Percentiles rank a stretch among this genome's conserved stretches.
Evolutionary conservation across 2,888 invertebrate species (phyloP).

Genomic region (Ramazzottius varieornatus): DNA sequence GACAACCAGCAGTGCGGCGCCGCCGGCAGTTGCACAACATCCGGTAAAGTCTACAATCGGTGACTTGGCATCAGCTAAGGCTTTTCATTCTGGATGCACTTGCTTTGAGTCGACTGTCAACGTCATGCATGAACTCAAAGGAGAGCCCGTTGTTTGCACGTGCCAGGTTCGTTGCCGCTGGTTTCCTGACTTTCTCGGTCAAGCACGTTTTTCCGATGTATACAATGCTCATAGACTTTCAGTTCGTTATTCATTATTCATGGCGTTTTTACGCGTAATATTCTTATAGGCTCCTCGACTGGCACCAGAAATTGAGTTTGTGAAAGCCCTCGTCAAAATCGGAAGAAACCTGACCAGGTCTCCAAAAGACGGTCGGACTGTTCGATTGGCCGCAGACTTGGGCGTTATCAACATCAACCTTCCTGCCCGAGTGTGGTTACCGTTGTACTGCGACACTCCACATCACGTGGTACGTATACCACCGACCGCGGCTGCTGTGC

Average conservation of each 20-base stretch:
- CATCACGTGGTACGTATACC: conserved; percentile 90
- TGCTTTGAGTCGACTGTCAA: conserved; percentile 14
- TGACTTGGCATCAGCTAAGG: conserved; percentile 71
- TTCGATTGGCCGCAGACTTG: conserved; percentile 58
- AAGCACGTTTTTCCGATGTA: not conserved
- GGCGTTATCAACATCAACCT: conserved; percentile 79
- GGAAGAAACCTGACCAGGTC: conserved; percentile 53
- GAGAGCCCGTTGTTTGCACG: not conserved
- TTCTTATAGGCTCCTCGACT: conserved; percentile 47
- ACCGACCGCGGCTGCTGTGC: conserved; percentile 79
- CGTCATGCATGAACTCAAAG: not conserved
- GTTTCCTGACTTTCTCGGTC: not conserved
- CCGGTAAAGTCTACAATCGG: conserved; percentile 31
- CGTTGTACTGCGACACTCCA: conserved; percentile 47
- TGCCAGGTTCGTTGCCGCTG: not conserved
- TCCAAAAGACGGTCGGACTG: conserved; percentile 38
- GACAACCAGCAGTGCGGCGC: no score
- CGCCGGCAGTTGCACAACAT: no score
- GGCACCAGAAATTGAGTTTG: conserved; percentile 53
- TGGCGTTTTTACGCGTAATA: no score
- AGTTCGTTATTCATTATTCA: no score
- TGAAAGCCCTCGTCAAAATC: conserved; percentile 44
- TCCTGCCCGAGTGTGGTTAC: conserved; percentile 91
- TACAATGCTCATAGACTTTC: no score
- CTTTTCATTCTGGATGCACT: conserved; percentile 83